phyloP scores from a whole-genome alignment of 2,888 invertebrate species.

The Acholoe squamosa region DNA sequence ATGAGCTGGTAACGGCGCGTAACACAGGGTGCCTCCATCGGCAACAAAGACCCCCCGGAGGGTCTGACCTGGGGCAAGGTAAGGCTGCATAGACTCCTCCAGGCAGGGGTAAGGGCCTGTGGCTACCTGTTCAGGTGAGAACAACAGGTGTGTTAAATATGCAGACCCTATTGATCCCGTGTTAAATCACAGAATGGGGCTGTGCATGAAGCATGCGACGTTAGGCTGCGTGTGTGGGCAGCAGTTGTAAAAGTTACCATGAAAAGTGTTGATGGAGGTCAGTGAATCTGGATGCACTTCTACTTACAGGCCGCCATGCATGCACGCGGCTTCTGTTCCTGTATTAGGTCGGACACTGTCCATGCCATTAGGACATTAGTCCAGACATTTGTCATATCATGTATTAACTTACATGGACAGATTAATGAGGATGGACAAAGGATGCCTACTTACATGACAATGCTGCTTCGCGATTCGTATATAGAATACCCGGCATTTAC shows the following conservation, averaged over 20 bases:
- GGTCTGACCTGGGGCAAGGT: neutral
- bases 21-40: neutral
- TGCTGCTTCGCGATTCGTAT: too few species aligned
- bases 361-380: too few species aligned
- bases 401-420: too few species aligned
- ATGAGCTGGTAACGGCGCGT: neutral
- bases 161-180: constrained; percentile 12
- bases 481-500: too few species aligned
- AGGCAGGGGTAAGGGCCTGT: neutral
- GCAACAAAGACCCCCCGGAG: constrained; percentile 5
- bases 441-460: too few species aligned
- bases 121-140: constrained; percentile 33
- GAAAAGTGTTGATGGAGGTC: constrained; percentile 9
- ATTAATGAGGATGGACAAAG: too few species aligned
- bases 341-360: too few species aligned
- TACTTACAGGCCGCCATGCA: neutral
- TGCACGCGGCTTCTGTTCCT: too few species aligned
- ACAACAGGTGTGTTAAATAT: constrained; percentile 54
- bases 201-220: neutral
- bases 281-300: neutral
- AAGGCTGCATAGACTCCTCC: neutral
- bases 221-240: constrained; percentile 9
- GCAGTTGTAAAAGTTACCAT: neutral
- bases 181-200: neutral
- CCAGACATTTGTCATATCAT: too few species aligned